These are phyloP conservation scores for Notolepis coatsorum DNA, from an alignment of 2,797 vertebrate species.

Conservation along the genomic window DNA sequence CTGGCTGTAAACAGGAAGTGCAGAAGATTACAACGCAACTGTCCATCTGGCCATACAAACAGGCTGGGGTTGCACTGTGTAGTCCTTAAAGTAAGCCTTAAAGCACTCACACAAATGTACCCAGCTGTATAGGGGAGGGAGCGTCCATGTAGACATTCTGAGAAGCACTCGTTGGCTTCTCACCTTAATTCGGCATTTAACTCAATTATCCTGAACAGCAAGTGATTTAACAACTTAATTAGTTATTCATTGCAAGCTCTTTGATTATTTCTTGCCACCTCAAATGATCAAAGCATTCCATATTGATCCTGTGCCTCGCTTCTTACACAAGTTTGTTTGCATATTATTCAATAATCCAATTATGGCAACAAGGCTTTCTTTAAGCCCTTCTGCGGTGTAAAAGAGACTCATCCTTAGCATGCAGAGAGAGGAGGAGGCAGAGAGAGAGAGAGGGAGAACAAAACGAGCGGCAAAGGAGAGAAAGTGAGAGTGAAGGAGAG, in stretches of 20 bases:
- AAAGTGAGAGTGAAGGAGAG: background rate
- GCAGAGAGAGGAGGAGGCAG: constrained; percentile 13
- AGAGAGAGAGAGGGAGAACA: background rate
- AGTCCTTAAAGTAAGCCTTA: constrained; percentile 39
- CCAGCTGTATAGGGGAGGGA: constrained; percentile 19
- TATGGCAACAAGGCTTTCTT: constrained; percentile 65
- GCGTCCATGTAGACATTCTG: constrained; percentile 3
- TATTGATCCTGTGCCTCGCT: constrained; percentile 65
- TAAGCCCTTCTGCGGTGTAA: constrained; percentile 42
- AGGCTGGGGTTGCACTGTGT: constrained; percentile 48
- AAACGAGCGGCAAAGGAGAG: background rate
- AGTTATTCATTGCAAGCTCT: constrained; percentile 25
- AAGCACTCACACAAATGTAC: constrained; percentile 43
- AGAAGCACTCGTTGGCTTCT: constrained; percentile 38
- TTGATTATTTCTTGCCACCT: constrained; percentile 56
- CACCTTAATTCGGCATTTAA: constrained; percentile 29
- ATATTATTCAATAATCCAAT: constrained; percentile 77
- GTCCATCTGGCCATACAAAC: constrained; percentile 72
- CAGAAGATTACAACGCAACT: constrained; percentile 63
- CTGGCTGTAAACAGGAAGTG: constrained; percentile 68
- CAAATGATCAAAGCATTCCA: constrained; percentile 45
- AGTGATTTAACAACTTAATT: constrained; percentile 40
- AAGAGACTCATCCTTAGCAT: constrained; percentile 55
- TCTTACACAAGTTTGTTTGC: constrained; percentile 71
- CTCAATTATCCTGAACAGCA: constrained; percentile 36